Conservation (phyloP, 2,888 invertebrate genomes). For the Hypomecis atomaria region DNA sequence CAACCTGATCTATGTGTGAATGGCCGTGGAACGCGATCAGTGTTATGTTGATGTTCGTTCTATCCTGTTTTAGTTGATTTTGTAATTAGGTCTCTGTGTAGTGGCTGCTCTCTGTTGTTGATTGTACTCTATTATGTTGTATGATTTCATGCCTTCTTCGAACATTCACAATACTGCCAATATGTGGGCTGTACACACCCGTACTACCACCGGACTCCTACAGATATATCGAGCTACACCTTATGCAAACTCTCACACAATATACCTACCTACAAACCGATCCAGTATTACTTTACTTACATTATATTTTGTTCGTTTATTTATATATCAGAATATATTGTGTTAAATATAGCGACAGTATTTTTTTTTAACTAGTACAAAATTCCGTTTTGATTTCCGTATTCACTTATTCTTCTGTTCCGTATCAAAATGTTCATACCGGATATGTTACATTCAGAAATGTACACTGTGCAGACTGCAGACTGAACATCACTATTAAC, state of each 20-base stretch:
- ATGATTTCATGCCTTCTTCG: conserved; percentile 82
- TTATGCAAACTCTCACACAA: conserved; percentile 79
- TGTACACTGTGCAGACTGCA: conserved; percentile 62
- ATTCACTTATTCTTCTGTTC: conserved; percentile 21
- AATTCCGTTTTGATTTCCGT: conserved; percentile 16
- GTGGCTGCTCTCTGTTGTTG: conserved; percentile 85
- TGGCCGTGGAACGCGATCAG: conserved; percentile 58
- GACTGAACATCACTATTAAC: conserved; percentile 68
- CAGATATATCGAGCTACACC: conserved; percentile 83
- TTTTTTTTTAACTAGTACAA: conserved; percentile 20
- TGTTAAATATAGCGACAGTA: conserved; percentile 21
- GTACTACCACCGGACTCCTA: conserved; percentile 81
- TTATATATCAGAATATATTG: conserved; percentile 37
- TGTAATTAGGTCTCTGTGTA: conserved; percentile 82
- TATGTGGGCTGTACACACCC: conserved; percentile 79
- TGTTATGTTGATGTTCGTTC: conserved; percentile 68
- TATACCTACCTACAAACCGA: conserved; percentile 67
- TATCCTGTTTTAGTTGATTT: conserved; percentile 78
- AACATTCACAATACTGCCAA: conserved; percentile 84
- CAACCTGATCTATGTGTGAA: conserved; percentile 56
- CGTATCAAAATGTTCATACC: conserved; percentile 43
- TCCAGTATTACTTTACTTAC: conserved; percentile 45
- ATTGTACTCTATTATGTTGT: conserved; percentile 83
- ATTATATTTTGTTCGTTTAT: conserved; percentile 41
- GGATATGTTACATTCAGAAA: conserved; percentile 54